Base-by-base conservation (phyloP, 2,888 invertebrate species). In the Abrostola tripartita region DNA sequence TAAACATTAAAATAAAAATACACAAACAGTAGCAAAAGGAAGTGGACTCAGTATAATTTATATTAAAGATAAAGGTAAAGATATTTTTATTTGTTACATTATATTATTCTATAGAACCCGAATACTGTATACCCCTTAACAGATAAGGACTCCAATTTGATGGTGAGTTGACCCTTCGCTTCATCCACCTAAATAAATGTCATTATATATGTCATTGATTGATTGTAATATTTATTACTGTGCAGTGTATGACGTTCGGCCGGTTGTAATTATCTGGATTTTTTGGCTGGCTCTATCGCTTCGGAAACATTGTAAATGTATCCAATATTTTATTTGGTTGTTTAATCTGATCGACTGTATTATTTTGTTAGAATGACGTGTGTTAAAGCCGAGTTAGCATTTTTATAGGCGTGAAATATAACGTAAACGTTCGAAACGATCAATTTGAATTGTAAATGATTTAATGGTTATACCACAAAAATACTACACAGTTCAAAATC, bases 121-220 rank as follows among this genome's bases (percentile, higher is more conserved):
- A 49, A 37, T 41, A 41, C 53, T 59, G 54, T 53, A 62, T 77
- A 61, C 65, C 81, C 69, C 86, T 85, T 85, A 87, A 87, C 62
- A 81, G 82, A 82, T 80, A 82, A 81, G 80, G 67, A 68, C 83
- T 79, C 81, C 84, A 86, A 87, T 89, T 87, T 85, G 86, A 88
- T 84, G 85, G 81, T 68, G 79, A 77, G 84, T 82, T 85, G 85
- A 85, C 86, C 86, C 80, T 77, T 76, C 83, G 62, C 71, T 68
- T 88, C 85, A 89, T 85, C 85, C 78, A 78, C 84, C 86, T 85
- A 90, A 90, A 90, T 87, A 90, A 90, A 90, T 88, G 88, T 85
- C 87, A 87, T 89, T 90, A 87, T 84, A 78, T 74, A 75, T 87
- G 89, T 81, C 90, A 88, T 85, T 91, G 91, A 91, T 90, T 87